phyloP scores from a whole-genome alignment of 1,140 invertebrate species.

The Drosophila eugracilis region DNA sequence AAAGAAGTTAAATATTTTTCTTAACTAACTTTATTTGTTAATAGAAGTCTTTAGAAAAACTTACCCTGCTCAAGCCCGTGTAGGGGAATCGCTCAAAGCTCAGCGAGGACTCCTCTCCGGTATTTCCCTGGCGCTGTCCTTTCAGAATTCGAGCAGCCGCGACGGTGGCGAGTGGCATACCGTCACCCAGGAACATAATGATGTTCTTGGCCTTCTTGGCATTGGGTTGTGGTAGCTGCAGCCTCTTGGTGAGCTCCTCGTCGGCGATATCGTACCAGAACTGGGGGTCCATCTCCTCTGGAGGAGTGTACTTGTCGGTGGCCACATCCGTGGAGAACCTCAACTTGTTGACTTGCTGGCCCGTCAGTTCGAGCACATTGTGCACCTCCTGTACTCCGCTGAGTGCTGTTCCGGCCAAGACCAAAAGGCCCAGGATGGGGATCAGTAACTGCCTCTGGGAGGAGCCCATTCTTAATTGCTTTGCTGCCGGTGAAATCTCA shows the following conservation, averaged over 20 bases:
- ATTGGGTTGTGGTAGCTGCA: slow-evolving; percentile 22
- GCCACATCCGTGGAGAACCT: slow-evolving; percentile 47
- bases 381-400: slow-evolving; percentile 32
- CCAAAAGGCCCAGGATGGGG: slow-evolving; percentile 21
- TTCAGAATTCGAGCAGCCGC: slow-evolving; percentile 89
- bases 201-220: slow-evolving; percentile 88
- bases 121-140: slow-evolving; percentile 86
- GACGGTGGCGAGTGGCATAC: slow-evolving; percentile 91
- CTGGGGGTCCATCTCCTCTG: slow-evolving; percentile 57
- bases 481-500: slow-evolving; percentile 19
- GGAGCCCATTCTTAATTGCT: slow-evolving; percentile 26
- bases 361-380: slow-evolving; percentile 28
- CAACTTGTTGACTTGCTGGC: neutral
- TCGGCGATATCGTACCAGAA: slow-evolving; percentile 69
- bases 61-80: slow-evolving; percentile 88
- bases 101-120: slow-evolving; percentile 89
- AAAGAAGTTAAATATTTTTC: too few species aligned
- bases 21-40: neutral
- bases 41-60: neutral
- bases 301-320: slow-evolving; percentile 55
- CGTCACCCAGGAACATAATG: slow-evolving; percentile 92
- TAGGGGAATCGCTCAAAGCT: slow-evolving; percentile 92
- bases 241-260: slow-evolving; percentile 57
- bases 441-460: slow-evolving; percentile 18
- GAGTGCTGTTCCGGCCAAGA: slow-evolving; percentile 9